phyloP scores from a whole-genome alignment of 2,797 vertebrate species.

The Danio choprae region DNA sequence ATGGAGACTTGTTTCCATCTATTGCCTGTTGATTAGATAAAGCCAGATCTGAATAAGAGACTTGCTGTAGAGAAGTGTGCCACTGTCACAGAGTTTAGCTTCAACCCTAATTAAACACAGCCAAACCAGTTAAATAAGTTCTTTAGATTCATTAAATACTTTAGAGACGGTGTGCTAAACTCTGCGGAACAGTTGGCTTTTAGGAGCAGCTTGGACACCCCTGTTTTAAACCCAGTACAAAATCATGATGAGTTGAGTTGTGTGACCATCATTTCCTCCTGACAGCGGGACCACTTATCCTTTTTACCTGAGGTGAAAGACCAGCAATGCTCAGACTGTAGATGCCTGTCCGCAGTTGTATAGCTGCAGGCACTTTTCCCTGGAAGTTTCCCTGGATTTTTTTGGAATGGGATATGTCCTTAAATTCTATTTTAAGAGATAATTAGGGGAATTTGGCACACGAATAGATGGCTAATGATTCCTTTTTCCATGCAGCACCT shows the following conservation, averaged over 20 bases:
- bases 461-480: not conserved
- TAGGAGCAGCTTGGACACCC: not conserved
- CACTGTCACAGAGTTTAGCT: not conserved
- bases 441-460: not conserved
- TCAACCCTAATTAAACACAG: not conserved
- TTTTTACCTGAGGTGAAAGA: not conserved
- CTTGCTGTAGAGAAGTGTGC: not conserved
- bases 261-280: not conserved
- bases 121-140: not conserved
- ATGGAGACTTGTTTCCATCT: too few relatives aligned
- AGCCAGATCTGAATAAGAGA: too few relatives aligned
- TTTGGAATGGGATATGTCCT: not conserved
- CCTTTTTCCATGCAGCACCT: slow-evolving; percentile 19
- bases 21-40: too few relatives aligned
- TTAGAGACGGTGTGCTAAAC: not conserved
- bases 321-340: slow-evolving; percentile 13
- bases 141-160: not conserved
- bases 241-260: not conserved
- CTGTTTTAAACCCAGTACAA: not conserved
- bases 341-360: not conserved
- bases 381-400: not conserved
- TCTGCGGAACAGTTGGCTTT: not conserved
- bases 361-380: not conserved
- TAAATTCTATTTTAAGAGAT: not conserved
- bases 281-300: not conserved